A percentile compares a stretch with the other conserved stretches of the same genome.
Evolutionary conservation across 2,113 vertebrate species (phyloP).

Genomic region (Bubalus kerabau): DNA sequence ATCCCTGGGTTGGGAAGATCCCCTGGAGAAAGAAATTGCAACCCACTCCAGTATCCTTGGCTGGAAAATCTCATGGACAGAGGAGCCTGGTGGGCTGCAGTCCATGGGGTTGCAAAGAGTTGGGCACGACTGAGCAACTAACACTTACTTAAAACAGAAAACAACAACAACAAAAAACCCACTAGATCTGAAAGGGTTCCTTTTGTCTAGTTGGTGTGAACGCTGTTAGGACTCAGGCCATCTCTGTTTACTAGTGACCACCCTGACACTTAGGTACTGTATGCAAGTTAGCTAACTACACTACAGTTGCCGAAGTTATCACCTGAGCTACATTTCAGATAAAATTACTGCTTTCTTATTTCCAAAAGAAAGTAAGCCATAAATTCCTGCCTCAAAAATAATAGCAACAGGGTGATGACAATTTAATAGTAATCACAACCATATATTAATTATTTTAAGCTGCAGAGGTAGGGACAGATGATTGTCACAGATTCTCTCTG

Average conservation of each 20-base stretch:
- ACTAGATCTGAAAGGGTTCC: not conserved
- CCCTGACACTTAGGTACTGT: not conserved
- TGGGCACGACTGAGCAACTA: accelerated
- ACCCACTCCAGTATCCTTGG: not conserved
- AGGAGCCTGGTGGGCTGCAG: not conserved
- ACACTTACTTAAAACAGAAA: not conserved
- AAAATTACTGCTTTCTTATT: not conserved
- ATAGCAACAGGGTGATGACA: not conserved
- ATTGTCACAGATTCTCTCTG: not conserved
- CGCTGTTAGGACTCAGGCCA: not conserved
- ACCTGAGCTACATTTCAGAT: not conserved
- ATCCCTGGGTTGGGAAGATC: not conserved
- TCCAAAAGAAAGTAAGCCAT: not conserved
- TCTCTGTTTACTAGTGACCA: not conserved
- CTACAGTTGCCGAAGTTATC: not conserved
- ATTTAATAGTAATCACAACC: not conserved
- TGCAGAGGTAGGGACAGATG: not conserved
- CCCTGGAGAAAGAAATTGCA: not conserved
- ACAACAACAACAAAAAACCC: not conserved
- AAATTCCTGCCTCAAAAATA: not conserved
- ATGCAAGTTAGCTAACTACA: not conserved
- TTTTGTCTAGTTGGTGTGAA: not conserved
- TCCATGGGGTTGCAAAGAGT: not conserved
- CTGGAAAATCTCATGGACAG: not conserved
- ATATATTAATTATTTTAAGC: not conserved